These are phyloP conservation scores for Aphis gossypii DNA, from an alignment of 1,140 invertebrate species.

Conservation along the genomic window DNA sequence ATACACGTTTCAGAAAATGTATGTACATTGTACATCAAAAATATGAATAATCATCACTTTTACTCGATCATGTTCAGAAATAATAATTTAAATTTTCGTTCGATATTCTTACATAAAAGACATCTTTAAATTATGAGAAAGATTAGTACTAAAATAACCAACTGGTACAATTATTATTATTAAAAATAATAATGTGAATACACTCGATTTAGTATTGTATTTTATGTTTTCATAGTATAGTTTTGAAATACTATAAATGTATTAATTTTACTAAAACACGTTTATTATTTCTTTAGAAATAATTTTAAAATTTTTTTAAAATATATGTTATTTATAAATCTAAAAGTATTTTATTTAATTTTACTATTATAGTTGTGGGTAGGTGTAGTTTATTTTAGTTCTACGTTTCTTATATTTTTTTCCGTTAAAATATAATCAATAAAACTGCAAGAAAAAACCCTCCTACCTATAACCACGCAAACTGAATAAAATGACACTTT, in stretches of 20 bases:
- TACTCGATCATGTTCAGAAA: not conserved
- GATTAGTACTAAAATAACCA: not conserved
- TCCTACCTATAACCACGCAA: not conserved
- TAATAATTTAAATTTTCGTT: not conserved
- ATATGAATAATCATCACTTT: not conserved
- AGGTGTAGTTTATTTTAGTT: not conserved
- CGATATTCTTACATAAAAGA: not conserved
- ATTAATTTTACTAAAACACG: too few species aligned
- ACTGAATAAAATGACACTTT: not conserved
- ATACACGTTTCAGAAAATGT: not conserved
- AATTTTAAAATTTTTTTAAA: not conserved
- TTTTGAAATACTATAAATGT: not conserved
- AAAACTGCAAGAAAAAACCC: not conserved
- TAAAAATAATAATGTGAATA: not conserved
- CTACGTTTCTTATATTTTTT: not conserved
- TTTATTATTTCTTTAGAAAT: not conserved
- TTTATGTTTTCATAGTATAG: not conserved
- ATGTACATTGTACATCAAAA: not conserved
- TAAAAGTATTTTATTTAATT: not conserved
- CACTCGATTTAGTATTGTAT: not conserved
- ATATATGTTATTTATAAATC: not conserved
- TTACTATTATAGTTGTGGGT: not conserved
- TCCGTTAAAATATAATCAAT: constrained; percentile 8
- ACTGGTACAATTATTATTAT: not conserved
- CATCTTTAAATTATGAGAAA: not conserved